Conservation (phyloP, 2,888 invertebrate genomes). For the Tenodera sinensis region DNA sequence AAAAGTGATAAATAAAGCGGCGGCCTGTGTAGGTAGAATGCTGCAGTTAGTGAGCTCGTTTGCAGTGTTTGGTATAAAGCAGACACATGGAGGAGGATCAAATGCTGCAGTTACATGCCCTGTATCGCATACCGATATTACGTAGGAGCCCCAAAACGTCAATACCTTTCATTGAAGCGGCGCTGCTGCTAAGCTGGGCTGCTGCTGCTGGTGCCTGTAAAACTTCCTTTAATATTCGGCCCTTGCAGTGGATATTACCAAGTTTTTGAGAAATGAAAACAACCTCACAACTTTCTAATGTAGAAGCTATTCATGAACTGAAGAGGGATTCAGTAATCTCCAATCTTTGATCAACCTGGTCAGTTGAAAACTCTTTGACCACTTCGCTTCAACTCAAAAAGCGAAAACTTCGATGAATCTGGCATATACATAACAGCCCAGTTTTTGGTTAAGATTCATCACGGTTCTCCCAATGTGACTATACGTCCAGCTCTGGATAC, state of each 20-base stretch:
- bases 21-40: too few relatives aligned
- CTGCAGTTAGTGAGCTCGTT: not conserved
- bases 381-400: too few relatives aligned
- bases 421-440: too few relatives aligned
- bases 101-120: not conserved
- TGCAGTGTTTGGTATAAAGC: not conserved
- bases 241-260: not conserved
- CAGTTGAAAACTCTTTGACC: not conserved
- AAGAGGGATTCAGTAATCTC: not conserved
- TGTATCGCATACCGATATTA: not conserved
- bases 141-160: not conserved
- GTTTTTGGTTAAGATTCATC: too few relatives aligned
- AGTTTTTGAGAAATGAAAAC: not conserved
- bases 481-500: too few relatives aligned
- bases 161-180: not conserved
- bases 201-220: not conserved
- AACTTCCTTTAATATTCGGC: not conserved
- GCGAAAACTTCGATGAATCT: too few relatives aligned
- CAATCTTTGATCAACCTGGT: not conserved
- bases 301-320: not conserved
- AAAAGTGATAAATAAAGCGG: too few relatives aligned
- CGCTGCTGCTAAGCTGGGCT: not conserved
- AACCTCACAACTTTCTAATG: not conserved
- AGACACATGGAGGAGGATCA: not conserved
- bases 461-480: too few relatives aligned